Evolutionary conservation across 2,113 vertebrate genomes (phyloP).

Genomic region (Poeciliopsis retropinna): DNA sequence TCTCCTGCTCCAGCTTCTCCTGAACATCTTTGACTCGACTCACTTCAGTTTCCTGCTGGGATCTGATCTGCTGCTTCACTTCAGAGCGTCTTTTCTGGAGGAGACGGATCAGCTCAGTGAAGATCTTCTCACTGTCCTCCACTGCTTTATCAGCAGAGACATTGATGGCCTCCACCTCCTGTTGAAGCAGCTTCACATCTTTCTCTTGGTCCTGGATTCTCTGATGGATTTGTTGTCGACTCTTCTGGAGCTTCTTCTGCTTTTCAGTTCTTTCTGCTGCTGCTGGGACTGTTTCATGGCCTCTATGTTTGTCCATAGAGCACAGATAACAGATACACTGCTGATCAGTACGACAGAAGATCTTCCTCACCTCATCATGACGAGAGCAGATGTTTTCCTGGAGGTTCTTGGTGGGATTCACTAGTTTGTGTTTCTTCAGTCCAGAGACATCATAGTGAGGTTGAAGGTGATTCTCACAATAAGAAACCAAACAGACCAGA

Average conservation of each 20-base stretch:
- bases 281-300: neutral
- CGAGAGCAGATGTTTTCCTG: slow-evolving; percentile 12
- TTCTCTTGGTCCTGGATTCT: too few species aligned
- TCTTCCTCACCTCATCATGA: slow-evolving; percentile 35
- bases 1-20: slow-evolving; percentile 13
- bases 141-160: slow-evolving; percentile 24
- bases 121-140: slow-evolving; percentile 21
- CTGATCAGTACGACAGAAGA: slow-evolving; percentile 3
- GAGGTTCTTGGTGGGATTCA: neutral
- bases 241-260: neutral
- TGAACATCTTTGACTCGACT: slow-evolving; percentile 4
- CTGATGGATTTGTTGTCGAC: slow-evolving; percentile 10
- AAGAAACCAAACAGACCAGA: neutral
- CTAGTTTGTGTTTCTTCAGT: slow-evolving; percentile 12
- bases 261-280: neutral
- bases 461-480: slow-evolving; percentile 11
- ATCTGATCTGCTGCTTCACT: slow-evolving; percentile 17
- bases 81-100: neutral
- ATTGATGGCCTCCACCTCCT: slow-evolving; percentile 9
- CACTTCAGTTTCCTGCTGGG: slow-evolving; percentile 11
- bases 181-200: slow-evolving; percentile 6
- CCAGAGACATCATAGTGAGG: neutral
- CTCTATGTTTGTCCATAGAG: neutral
- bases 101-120: neutral
- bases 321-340: neutral